Evolutionary conservation across 35 echinoderm and acorn worm genomes (phyloP).

Genomic region (Hemicentrotus pulcherrimus): DNA sequence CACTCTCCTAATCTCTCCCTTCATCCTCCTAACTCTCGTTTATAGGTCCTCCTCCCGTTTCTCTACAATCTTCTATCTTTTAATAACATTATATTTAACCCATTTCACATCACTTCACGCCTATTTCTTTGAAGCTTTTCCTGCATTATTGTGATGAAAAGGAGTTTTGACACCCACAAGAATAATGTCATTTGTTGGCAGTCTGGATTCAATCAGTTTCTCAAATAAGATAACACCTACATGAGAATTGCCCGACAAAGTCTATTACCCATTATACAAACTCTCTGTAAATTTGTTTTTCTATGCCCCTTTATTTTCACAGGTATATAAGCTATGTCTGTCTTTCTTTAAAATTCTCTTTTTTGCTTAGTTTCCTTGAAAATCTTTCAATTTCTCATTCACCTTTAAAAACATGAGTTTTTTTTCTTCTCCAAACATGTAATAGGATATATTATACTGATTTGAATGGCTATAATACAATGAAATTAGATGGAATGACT

Average conservation of each 20-base stretch:
- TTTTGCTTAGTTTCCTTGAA: neutral
- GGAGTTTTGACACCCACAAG: neutral
- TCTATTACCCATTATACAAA: neutral
- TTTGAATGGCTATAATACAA: too few species aligned
- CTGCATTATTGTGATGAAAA: neutral
- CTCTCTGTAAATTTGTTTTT: neutral
- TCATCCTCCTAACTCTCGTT: neutral
- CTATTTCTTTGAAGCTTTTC: neutral
- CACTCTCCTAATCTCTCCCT: neutral
- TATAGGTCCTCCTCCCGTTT: neutral
- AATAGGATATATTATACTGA: too few species aligned
- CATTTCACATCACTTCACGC: neutral
- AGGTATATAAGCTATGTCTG: neutral
- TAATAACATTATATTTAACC: neutral
- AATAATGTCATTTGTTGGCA: neutral
- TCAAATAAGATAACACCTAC: neutral
- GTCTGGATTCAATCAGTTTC: neutral
- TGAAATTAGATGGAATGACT: too few species aligned
- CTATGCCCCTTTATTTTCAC: neutral
- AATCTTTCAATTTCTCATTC: too few species aligned
- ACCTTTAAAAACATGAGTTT: too few species aligned
- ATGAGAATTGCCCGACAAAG: neutral
- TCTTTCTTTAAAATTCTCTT: neutral
- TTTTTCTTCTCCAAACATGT: too few species aligned
- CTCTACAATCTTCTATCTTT: neutral